A percentile compares a stretch with the other conserved stretches of the same genome.
Evolutionary conservation across 1,140 invertebrate genomes (phyloP).

Genomic region (Elymnias hypermnestra): DNA sequence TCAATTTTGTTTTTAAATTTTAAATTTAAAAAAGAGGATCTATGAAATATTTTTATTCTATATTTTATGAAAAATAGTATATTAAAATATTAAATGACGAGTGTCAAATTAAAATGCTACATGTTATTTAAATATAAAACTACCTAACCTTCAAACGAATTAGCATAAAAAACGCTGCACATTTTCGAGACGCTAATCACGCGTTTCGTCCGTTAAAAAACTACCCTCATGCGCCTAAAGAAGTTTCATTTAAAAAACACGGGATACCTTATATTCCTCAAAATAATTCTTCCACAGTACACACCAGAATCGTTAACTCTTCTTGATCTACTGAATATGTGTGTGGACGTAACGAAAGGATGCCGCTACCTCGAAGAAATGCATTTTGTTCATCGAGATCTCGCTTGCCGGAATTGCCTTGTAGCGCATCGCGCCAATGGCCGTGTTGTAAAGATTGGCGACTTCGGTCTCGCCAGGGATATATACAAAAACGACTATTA

Average conservation of each 20-base stretch:
- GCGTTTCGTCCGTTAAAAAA: too few relatives aligned
- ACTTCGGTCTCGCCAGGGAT: conserved; percentile 95
- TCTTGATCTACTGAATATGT: conserved; percentile 92
- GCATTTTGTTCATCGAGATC: conserved; percentile 97
- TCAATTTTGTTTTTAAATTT: too few relatives aligned
- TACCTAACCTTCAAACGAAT: too few relatives aligned
- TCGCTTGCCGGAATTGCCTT: conserved; percentile 95
- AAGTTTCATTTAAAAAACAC: not conserved
- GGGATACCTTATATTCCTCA: not conserved
- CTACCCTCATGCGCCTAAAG: too few relatives aligned
- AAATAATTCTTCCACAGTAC: conserved; percentile 43
- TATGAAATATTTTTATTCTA: too few relatives aligned
- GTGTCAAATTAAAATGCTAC: too few relatives aligned
- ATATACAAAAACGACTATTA: conserved; percentile 99
- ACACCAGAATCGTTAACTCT: conserved; percentile 80
- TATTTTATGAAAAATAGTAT: too few relatives aligned
- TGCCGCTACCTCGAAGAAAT: conserved; percentile 95
- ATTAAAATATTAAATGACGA: too few relatives aligned
- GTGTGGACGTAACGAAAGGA: conserved; percentile 95
- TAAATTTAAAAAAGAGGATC: too few relatives aligned
- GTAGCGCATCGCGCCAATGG: conserved; percentile 83
- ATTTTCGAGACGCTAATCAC: too few relatives aligned
- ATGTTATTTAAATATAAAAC: too few relatives aligned
- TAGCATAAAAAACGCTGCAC: too few relatives aligned
- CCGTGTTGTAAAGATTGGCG: conserved; percentile 96